Conservation (phyloP, 1,140 invertebrate species). For the Leptonema lineaticorne region DNA sequence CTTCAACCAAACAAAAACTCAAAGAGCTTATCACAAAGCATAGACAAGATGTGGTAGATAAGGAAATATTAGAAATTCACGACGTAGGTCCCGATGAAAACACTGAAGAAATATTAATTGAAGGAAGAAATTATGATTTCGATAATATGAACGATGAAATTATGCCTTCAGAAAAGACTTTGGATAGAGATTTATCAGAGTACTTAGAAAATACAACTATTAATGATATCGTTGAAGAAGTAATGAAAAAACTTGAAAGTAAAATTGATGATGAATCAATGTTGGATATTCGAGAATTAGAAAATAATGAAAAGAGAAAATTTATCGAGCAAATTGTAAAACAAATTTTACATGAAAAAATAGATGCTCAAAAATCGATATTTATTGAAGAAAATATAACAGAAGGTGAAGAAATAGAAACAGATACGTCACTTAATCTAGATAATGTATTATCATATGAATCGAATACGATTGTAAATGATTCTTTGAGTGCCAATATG, state of each 20-base stretch:
- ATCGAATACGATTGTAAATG: too few relatives aligned
- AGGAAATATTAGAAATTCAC: conserved; percentile 45
- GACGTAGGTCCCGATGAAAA: conserved; percentile 44
- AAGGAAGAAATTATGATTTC: conserved; percentile 5
- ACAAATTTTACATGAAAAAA: conserved; percentile 52
- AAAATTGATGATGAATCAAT: conserved; percentile 50
- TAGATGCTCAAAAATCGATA: conserved; percentile 27
- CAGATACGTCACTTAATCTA: too few relatives aligned
- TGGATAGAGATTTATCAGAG: conserved; percentile 33
- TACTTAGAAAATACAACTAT: conserved; percentile 48
- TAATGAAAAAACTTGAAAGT: conserved; percentile 51
- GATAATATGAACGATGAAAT: background rate
- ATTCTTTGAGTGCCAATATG: too few relatives aligned
- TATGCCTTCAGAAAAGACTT: conserved; percentile 28
- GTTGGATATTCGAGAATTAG: conserved; percentile 47
- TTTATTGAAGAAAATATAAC: too few relatives aligned
- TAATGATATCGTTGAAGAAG: conserved; percentile 55
- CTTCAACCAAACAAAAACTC: conserved; percentile 55
- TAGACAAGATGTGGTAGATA: conserved; percentile 51
- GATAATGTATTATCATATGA: too few relatives aligned
- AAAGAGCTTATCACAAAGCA: conserved; percentile 55
- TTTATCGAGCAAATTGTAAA: conserved; percentile 55
- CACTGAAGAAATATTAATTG: conserved; percentile 28
- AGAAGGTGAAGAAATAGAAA: background rate
- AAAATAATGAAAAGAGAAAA: conserved; percentile 50